These are phyloP conservation scores for Idaea biselata DNA, from an alignment of 2,888 invertebrate genomes.

Conservation along the genomic window DNA sequence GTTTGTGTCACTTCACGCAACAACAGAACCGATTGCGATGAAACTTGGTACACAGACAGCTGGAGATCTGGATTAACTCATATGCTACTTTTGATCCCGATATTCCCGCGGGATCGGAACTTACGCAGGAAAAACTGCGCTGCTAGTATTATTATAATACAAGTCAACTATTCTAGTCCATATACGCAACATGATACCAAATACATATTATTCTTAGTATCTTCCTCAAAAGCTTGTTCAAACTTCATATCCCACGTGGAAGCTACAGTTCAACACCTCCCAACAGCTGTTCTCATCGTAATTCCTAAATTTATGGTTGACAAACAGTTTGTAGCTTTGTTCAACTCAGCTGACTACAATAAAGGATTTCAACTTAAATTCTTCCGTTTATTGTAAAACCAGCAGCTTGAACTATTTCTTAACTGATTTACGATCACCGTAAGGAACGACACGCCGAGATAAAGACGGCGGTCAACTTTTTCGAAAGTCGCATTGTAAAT, in stretches of 20 bases:
- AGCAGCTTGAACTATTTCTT: constrained; percentile 46
- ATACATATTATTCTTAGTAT: constrained; percentile 19
- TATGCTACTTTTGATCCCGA: too few relatives aligned
- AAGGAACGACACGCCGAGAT: constrained; percentile 33
- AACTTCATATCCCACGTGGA: neutral
- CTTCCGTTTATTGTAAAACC: constrained; percentile 45
- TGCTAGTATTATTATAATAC: too few relatives aligned
- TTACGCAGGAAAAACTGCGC: too few relatives aligned
- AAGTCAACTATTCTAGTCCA: too few relatives aligned
- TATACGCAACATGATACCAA: neutral
- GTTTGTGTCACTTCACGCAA: too few relatives aligned
- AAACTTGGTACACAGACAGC: too few relatives aligned
- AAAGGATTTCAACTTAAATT: constrained; percentile 36
- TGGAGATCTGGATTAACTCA: too few relatives aligned
- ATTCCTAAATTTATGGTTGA: constrained; percentile 39
- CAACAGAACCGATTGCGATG: too few relatives aligned
- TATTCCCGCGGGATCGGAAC: too few relatives aligned
- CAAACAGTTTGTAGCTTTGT: constrained; percentile 36
- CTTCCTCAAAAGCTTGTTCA: constrained; percentile 13
- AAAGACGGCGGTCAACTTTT: constrained; percentile 56
- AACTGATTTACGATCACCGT: constrained; percentile 67
- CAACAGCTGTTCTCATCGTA: constrained; percentile 35
- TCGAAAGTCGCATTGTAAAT: constrained; percentile 62
- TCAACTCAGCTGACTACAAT: constrained; percentile 46
- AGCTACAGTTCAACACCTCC: constrained; percentile 19